phyloP scores from a whole-genome alignment of 2,113 vertebrate genomes.

The Drymodes brunneopygia region DNA sequence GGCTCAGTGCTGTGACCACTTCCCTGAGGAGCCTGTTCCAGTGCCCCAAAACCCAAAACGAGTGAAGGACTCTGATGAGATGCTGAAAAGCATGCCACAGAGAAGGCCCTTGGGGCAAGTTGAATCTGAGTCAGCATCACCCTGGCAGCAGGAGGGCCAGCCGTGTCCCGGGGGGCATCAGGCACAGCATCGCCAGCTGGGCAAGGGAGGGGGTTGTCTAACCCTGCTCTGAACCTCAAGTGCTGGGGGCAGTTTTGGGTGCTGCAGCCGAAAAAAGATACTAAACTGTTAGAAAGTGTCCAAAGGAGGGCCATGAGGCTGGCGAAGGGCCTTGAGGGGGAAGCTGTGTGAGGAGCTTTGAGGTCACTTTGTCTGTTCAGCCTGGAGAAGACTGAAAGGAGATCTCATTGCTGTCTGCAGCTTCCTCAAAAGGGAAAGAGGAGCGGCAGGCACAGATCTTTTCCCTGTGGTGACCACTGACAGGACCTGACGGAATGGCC shows the following conservation, averaged over 20 bases:
- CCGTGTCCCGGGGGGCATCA: accelerated
- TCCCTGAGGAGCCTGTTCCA: not conserved
- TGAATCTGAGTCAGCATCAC: not conserved
- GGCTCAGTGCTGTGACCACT: not conserved
- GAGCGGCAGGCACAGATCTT: not conserved
- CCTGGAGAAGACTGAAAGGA: not conserved
- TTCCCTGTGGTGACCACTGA: not conserved
- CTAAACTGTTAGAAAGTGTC: not conserved
- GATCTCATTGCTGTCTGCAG: accelerated
- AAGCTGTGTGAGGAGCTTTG: accelerated
- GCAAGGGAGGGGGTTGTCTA: not conserved
- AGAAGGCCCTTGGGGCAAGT: not conserved
- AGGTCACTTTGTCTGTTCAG: not conserved
- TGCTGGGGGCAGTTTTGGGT: not conserved
- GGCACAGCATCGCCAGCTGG: accelerated
- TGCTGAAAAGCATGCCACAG: not conserved
- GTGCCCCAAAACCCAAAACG: accelerated
- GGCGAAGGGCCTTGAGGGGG: not conserved
- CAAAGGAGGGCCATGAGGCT: not conserved
- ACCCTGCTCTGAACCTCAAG: accelerated
- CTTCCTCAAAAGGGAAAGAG: not conserved
- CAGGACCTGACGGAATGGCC: not conserved
- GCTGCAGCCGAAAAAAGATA: accelerated
- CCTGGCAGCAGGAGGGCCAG: not conserved
- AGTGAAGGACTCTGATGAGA: not conserved